Conservation (phyloP, 2,113 vertebrate species). For the Synodontis membranacea region DNA sequence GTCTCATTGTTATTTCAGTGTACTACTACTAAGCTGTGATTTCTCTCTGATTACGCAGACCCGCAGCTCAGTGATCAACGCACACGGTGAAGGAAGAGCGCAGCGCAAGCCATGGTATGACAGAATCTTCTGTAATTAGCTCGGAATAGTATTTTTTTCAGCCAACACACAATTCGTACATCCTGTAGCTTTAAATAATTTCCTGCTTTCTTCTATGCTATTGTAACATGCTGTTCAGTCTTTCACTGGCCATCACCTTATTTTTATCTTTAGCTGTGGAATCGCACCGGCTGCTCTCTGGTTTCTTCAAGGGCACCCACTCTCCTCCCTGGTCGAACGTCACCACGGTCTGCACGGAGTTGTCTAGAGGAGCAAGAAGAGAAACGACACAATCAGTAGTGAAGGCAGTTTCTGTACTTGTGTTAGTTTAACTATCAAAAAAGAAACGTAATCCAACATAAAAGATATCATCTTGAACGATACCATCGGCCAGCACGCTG, state of each 20-base stretch:
- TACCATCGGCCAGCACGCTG: constrained; percentile 85
- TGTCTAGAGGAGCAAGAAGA: constrained; percentile 68
- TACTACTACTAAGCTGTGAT: background rate
- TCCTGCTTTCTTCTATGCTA: background rate
- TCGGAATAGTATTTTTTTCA: background rate
- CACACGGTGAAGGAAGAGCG: background rate
- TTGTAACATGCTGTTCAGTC: background rate
- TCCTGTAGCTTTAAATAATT: background rate
- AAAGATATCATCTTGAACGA: too few species aligned
- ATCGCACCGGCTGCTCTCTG: constrained; percentile 81
- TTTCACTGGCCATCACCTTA: constrained; percentile 68
- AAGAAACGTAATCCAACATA: background rate
- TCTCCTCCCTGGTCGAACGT: constrained; percentile 90
- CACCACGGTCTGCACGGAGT: constrained; percentile 85
- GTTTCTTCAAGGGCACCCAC: constrained; percentile 83
- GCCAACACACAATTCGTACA: too few species aligned
- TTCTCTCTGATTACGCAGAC: background rate
- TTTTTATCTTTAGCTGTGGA: constrained; percentile 81
- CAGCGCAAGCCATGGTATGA: background rate
- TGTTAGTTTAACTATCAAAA: background rate
- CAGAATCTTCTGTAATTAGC: too few species aligned
- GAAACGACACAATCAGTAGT: background rate
- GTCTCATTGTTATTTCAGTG: background rate
- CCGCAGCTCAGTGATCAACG: background rate
- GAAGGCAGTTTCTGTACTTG: background rate